Conservation (phyloP, 1,140 invertebrate species). For the Nephotettix cincticeps region DNA sequence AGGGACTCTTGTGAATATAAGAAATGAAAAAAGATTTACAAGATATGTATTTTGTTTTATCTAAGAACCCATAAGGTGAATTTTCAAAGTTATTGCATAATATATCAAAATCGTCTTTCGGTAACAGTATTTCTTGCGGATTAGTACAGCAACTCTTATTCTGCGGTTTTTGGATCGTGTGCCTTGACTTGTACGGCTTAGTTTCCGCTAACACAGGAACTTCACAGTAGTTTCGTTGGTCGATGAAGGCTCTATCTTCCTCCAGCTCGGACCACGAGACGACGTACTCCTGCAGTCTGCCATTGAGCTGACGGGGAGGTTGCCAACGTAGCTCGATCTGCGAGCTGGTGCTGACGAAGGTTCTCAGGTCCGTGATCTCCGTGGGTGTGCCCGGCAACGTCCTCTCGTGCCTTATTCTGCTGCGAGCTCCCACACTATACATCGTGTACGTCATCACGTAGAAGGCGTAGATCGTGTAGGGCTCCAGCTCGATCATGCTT, state of each 20-base stretch:
- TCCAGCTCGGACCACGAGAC: conserved; percentile 58
- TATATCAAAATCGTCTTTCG: conserved; percentile 12
- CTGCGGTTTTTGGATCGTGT: too few species aligned
- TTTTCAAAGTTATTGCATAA: background rate
- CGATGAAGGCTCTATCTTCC: conserved; percentile 27
- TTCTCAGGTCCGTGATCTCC: conserved; percentile 58
- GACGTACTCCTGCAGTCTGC: conserved; percentile 76
- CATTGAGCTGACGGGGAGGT: conserved; percentile 72
- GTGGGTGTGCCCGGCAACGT: conserved; percentile 73
- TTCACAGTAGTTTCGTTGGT: conserved; percentile 37
- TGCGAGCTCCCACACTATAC: conserved; percentile 62
- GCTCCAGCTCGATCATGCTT: conserved; percentile 57
- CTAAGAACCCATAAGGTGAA: background rate
- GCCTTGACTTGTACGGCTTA: too few species aligned
- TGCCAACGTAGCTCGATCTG: conserved; percentile 73
- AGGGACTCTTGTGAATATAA: background rate
- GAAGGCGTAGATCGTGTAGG: conserved; percentile 83
- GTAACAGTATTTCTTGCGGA: background rate
- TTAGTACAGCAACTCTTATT: too few species aligned
- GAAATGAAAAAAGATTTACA: background rate
- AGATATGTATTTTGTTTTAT: background rate
- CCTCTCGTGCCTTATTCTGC: conserved; percentile 73
- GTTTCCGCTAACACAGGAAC: conserved; percentile 11
- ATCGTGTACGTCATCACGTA: conserved; percentile 89
- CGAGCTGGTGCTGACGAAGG: conserved; percentile 55